Percentiles rank a stretch among this genome's conserved stretches.
phyloP scores from a whole-genome alignment of 2,797 vertebrate species.

The Pygocentrus nattereri region DNA sequence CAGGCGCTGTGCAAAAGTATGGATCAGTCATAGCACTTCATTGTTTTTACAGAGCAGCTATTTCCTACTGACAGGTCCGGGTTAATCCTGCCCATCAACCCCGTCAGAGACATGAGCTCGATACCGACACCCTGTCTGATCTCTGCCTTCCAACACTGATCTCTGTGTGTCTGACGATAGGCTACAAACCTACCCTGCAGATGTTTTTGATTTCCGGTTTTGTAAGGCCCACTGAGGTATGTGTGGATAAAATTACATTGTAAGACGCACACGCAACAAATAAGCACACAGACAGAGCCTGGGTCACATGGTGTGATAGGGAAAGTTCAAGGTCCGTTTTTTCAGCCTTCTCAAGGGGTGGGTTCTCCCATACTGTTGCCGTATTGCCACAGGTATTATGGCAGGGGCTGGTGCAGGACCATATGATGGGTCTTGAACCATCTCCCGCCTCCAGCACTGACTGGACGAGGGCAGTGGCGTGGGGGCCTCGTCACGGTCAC shows the following conservation, averaged over 20 bases:
- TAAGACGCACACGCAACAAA: constrained; percentile 35
- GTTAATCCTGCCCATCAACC: constrained; percentile 43
- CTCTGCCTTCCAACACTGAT: constrained; percentile 12
- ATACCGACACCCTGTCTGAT: constrained; percentile 41
- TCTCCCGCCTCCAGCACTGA: constrained; percentile 70
- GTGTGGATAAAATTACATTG: constrained; percentile 32
- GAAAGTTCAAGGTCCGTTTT: constrained; percentile 88
- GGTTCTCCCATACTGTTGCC: constrained; percentile 91
- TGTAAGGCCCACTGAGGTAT: constrained; percentile 65
- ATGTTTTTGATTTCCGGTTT: constrained; percentile 44
- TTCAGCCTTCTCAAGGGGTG: constrained; percentile 91
- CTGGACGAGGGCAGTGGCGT: constrained; percentile 55
- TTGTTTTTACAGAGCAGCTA: constrained; percentile 37
- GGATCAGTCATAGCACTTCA: constrained; percentile 46
- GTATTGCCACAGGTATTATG: constrained; percentile 73
- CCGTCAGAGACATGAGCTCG: constrained; percentile 37
- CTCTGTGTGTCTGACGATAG: constrained; percentile 10
- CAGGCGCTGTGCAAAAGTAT: constrained; percentile 57
- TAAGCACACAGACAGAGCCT: constrained; percentile 54
- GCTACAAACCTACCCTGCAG: constrained; percentile 15
- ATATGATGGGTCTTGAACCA: constrained; percentile 50
- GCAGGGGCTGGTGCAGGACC: constrained; percentile 52
- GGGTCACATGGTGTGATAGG: constrained; percentile 97
- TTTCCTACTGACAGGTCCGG: constrained; percentile 35
- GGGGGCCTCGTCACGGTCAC: constrained; percentile 77